phyloP scores from a whole-genome alignment of 2,888 invertebrate genomes.

The Scaptomyza caliginosa region DNA sequence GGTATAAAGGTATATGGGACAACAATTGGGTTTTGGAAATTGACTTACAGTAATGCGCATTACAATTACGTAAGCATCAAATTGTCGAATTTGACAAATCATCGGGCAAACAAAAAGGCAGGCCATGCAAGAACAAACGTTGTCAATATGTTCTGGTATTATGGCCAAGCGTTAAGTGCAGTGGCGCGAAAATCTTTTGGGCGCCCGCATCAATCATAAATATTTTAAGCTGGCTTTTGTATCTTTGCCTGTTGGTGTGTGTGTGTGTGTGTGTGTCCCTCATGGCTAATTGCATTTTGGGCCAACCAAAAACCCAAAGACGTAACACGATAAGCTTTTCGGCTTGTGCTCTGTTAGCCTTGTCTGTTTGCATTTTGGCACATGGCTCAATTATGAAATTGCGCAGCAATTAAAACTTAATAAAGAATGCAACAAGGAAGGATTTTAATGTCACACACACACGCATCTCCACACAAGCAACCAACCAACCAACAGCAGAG shows the following conservation, averaged over 20 bases:
- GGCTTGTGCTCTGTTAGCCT: conserved; percentile 15
- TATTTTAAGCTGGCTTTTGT: conserved; percentile 59
- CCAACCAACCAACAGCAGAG: not conserved
- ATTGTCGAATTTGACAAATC: conserved; percentile 66
- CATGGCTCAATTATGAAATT: conserved; percentile 53
- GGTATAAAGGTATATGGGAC: conserved; percentile 21
- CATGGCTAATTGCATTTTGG: conserved; percentile 63
- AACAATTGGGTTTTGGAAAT: conserved; percentile 36
- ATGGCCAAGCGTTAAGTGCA: conserved; percentile 33
- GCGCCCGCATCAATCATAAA: conserved; percentile 70
- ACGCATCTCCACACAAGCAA: not conserved
- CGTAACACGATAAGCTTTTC: conserved; percentile 59
- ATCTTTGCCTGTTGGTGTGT: too few relatives aligned
- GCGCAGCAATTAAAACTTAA: conserved; percentile 63
- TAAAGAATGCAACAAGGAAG: conserved; percentile 43
- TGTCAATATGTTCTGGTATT: conserved; percentile 58
- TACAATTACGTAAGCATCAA: conserved; percentile 59
- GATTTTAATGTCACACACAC: conserved; percentile 12
- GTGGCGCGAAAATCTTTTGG: conserved; percentile 30
- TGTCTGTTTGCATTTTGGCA: conserved; percentile 41
- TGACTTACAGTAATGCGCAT: conserved; percentile 43
- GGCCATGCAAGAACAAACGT: conserved; percentile 1
- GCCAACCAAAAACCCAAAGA: conserved; percentile 46
- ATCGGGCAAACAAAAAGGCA: conserved; percentile 56
- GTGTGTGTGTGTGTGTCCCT: not conserved